These are phyloP conservation scores for Conopomorpha cramerella DNA, from an alignment of 1,140 invertebrate species.

Conservation along the genomic window DNA sequence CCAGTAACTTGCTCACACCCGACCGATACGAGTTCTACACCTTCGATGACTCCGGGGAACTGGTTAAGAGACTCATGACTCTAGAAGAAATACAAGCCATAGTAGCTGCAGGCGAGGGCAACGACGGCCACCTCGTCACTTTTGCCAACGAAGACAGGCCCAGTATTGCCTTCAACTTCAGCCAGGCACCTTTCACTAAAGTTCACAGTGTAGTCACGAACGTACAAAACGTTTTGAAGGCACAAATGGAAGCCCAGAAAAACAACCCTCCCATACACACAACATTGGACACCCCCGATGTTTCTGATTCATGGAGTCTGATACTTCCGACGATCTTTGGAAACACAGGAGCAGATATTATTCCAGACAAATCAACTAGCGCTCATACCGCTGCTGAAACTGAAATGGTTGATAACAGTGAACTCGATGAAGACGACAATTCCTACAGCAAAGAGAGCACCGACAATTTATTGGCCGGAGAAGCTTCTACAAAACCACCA, in stretches of 20 bases:
- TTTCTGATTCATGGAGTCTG: slow-evolving; percentile 77
- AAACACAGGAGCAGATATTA: slow-evolving; percentile 66
- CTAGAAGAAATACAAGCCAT: slow-evolving; percentile 81
- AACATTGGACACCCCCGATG: slow-evolving; percentile 69
- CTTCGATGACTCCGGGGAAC: slow-evolving; percentile 78
- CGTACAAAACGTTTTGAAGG: slow-evolving; percentile 80
- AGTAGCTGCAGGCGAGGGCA: slow-evolving; percentile 76
- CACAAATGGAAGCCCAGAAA: slow-evolving; percentile 70
- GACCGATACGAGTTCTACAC: slow-evolving; percentile 85
- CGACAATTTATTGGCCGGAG: slow-evolving; percentile 17
- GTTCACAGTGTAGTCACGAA: slow-evolving; percentile 79
- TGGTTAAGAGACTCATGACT: slow-evolving; percentile 81
- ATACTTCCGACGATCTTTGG: slow-evolving; percentile 79
- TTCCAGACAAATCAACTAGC: slow-evolving; percentile 58
- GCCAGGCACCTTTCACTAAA: slow-evolving; percentile 64
- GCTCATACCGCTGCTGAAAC: slow-evolving; percentile 62
- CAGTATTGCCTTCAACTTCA: slow-evolving; percentile 44
- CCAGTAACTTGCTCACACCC: slow-evolving; percentile 73
- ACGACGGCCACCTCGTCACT: slow-evolving; percentile 58
- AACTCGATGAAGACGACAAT: slow-evolving; percentile 20
- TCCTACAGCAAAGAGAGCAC: slow-evolving; percentile 32
- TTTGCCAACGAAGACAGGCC: slow-evolving; percentile 56
- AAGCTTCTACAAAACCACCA: no score
- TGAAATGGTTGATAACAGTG: slow-evolving; percentile 53
- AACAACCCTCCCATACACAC: slow-evolving; percentile 64